These are phyloP conservation scores for Laupala kohalensis DNA, from an alignment of 1,140 invertebrate species.

Conservation along the genomic window DNA sequence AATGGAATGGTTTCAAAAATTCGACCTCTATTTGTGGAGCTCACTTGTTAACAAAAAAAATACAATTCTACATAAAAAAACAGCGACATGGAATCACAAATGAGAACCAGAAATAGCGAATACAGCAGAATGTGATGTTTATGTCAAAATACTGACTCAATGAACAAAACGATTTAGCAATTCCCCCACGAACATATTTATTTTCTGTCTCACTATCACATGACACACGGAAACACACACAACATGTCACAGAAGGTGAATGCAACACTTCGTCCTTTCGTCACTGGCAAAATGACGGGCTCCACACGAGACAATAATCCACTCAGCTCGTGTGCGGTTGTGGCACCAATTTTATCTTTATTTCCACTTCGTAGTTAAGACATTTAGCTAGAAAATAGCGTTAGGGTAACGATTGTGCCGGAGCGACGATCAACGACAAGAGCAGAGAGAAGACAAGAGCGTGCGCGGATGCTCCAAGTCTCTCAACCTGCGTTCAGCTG, in stretches of 20 bases:
- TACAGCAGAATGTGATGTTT: neutral
- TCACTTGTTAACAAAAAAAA: neutral
- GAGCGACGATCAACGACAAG: too few relatives aligned
- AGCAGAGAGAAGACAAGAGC: too few relatives aligned
- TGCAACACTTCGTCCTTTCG: neutral
- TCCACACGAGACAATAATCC: too few relatives aligned
- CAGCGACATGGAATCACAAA: neutral
- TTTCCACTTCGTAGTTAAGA: too few relatives aligned
- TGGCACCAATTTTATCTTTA: too few relatives aligned
- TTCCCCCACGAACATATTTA: neutral
- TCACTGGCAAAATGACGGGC: too few relatives aligned
- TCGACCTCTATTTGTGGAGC: neutral
- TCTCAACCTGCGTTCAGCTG: too few relatives aligned
- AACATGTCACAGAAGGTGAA: neutral
- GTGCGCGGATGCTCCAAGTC: too few relatives aligned
- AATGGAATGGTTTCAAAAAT: too few relatives aligned
- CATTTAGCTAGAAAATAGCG: too few relatives aligned
- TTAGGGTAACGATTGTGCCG: too few relatives aligned
- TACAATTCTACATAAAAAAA: neutral
- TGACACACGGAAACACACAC: neutral
- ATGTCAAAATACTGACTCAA: neutral
- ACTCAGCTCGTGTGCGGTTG: too few relatives aligned
- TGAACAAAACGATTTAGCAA: neutral
- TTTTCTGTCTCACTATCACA: neutral
- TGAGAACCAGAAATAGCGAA: neutral